Evolutionary conservation across 2,888 invertebrate species (phyloP), one percentile per base, ranked within the genome.

Genomic region (Orchesella flavescens): DNA sequence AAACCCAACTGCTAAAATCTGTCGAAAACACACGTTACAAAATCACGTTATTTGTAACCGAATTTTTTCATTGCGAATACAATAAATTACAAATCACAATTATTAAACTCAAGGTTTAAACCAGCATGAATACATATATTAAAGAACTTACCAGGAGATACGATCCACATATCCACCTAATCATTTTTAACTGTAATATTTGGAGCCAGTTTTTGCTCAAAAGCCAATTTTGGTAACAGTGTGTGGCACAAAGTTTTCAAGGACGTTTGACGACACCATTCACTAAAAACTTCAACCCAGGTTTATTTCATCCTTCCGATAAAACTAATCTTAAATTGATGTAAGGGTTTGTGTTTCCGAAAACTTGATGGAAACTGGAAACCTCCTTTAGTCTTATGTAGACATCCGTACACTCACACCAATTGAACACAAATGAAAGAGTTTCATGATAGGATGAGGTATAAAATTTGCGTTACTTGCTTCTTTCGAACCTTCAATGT

Each of bases 1-100:
- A 63, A 44, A 44, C 12, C 84, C 85, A 86, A 86, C 81, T 63
- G 72, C 75, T 55, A 85, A 84, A 78, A 86, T 81, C 86, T 86
- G 44, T 15, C 68, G 21, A 65, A 19, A 57, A 59, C 69, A 34
- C 7, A 61, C 15, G 23, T 7, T 10, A 21, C 23, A 10, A 46
- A 46, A 23, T 61, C 24, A 57, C 12, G n/a, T n/a, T n/a, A n/a
- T n/a, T n/a, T n/a, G n/a, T n/a, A n/a, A n/a, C n/a, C n/a, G n/a
- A n/a, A n/a, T n/a, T n/a, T n/a, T n/a, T n/a, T n/a, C n/a, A n/a
- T n/a, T n/a, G n/a, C n/a, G n/a, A n/a, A n/a, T n/a, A n/a, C n/a
- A n/a, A n/a, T n/a, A n/a, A n/a, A n/a, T n/a, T n/a, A n/a, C n/a
- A n/a, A n/a, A n/a, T n/a, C n/a, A n/a, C n/a, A n/a, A n/a, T n/a